These are phyloP conservation scores for Chrysemys picta DNA, from an alignment of 2,113 vertebrate species.

Conservation along the genomic window DNA sequence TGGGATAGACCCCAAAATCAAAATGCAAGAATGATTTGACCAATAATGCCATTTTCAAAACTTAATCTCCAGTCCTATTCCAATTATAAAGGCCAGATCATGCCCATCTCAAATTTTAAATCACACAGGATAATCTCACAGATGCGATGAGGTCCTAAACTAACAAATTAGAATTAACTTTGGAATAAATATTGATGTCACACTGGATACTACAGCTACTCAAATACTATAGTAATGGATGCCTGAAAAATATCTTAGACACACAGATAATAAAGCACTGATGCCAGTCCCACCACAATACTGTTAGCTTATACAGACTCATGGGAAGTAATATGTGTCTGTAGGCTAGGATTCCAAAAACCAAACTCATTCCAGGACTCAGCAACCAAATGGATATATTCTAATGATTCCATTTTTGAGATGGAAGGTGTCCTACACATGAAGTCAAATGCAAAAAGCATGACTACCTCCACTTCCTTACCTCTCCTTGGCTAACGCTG, in stretches of 20 bases:
- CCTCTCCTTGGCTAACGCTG: background rate
- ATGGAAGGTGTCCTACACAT: background rate
- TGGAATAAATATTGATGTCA: background rate
- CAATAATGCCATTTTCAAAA: background rate
- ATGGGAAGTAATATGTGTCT: background rate
- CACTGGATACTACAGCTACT: background rate
- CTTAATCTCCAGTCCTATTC: background rate
- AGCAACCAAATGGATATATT: background rate
- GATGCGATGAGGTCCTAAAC: background rate
- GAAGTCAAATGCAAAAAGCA: background rate
- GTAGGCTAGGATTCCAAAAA: background rate
- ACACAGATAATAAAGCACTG: background rate
- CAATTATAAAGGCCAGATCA: background rate
- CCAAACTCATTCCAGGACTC: background rate
- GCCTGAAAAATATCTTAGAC: background rate
- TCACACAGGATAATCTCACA: background rate
- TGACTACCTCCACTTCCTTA: background rate
- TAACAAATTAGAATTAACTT: background rate
- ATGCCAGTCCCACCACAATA: background rate
- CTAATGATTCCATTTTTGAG: background rate
- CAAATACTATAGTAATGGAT: background rate
- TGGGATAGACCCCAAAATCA: background rate
- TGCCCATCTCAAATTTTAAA: background rate
- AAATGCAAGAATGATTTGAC: background rate
- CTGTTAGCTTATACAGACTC: background rate